Percentiles rank a stretch among this genome's conserved stretches.
Conservation (phyloP, 1,140 invertebrate genomes). For the Drosophila pachea region DNA sequence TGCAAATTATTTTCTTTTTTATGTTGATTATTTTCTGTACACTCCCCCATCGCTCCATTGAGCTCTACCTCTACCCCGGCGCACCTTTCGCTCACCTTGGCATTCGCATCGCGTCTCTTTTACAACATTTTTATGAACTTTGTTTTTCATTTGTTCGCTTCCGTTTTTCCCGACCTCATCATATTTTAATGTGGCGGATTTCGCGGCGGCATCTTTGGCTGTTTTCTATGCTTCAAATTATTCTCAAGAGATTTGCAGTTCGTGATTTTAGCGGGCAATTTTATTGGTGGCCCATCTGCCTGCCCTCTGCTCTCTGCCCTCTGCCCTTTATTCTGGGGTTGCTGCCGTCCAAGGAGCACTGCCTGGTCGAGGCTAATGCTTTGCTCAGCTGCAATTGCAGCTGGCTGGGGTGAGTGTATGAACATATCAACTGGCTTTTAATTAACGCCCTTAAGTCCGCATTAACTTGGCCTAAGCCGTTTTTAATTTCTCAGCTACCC, state of each 20-base stretch:
- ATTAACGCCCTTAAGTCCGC: slow-evolving; percentile 70
- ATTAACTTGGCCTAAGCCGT: slow-evolving; percentile 73
- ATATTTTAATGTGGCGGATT: slow-evolving; percentile 75
- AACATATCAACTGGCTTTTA: slow-evolving; percentile 60
- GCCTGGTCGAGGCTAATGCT: slow-evolving; percentile 19
- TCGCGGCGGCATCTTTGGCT: slow-evolving; percentile 49
- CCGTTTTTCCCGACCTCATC: slow-evolving; percentile 59
- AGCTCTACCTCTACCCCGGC: not conserved
- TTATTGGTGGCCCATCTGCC: slow-evolving; percentile 37
- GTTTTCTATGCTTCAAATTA: slow-evolving; percentile 74
- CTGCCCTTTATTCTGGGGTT: not conserved
- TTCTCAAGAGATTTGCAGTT: slow-evolving; percentile 70
- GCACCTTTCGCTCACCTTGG: slow-evolving; percentile 39
- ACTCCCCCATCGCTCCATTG: slow-evolving; percentile 8
- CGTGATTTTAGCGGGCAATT: slow-evolving; percentile 62
- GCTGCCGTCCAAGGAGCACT: not conserved
- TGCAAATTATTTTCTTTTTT: slow-evolving; percentile 77
- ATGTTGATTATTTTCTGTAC: slow-evolving; percentile 74
- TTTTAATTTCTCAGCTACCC: slow-evolving; percentile 63
- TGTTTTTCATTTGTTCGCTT: slow-evolving; percentile 67
- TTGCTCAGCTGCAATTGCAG: slow-evolving; percentile 59
- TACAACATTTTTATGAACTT: slow-evolving; percentile 76
- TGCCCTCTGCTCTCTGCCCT: not conserved
- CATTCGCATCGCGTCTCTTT: slow-evolving; percentile 38
- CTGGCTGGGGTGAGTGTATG: slow-evolving; percentile 15